These are phyloP conservation scores for Beroe forskalii DNA, from an alignment of 37 sponge, comb jelly and placozoan genomes.

Conservation along the genomic window DNA sequence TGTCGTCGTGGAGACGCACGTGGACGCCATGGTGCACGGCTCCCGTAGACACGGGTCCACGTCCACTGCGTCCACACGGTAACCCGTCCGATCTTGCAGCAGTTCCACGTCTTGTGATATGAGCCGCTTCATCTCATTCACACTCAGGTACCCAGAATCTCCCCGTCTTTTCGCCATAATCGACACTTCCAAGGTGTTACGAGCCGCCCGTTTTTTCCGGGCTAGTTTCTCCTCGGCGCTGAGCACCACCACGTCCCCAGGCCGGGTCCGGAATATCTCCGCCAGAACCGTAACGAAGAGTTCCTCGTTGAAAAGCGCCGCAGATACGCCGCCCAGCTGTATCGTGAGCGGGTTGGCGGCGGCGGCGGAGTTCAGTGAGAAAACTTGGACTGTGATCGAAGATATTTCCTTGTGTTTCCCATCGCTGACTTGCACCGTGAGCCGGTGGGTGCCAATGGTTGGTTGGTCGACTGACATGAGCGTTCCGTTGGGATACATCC, in stretches of 20 bases:
- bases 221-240: slow-evolving; percentile 22
- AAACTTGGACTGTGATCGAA: slow-evolving; percentile 30
- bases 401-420: slow-evolving; percentile 12
- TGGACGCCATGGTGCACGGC: slow-evolving; percentile 34
- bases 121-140: slow-evolving; percentile 22
- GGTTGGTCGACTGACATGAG: background rate
- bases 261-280: slow-evolving; percentile 5
- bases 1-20: background rate
- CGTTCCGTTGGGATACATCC: slow-evolving; percentile 37
- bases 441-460: background rate
- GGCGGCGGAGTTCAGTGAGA: background rate
- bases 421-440: slow-evolving; percentile 30
- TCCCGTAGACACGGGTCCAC: slow-evolving; percentile 46
- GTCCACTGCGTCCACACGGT: slow-evolving; percentile 12
- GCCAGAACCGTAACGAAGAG: slow-evolving; percentile 9
- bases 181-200: background rate
- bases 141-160: background rate
- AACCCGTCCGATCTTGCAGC: slow-evolving; percentile 7
- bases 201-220: background rate
- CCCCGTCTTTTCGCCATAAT: background rate
- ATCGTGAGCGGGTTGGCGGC: slow-evolving; percentile 32
- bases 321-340: background rate
- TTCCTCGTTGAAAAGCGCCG: background rate
- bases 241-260: slow-evolving; percentile 15
- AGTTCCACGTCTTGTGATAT: background rate